Evolutionary conservation across 2,888 invertebrate species (phyloP).

Genomic region (Lumbricus terrestris): DNA sequence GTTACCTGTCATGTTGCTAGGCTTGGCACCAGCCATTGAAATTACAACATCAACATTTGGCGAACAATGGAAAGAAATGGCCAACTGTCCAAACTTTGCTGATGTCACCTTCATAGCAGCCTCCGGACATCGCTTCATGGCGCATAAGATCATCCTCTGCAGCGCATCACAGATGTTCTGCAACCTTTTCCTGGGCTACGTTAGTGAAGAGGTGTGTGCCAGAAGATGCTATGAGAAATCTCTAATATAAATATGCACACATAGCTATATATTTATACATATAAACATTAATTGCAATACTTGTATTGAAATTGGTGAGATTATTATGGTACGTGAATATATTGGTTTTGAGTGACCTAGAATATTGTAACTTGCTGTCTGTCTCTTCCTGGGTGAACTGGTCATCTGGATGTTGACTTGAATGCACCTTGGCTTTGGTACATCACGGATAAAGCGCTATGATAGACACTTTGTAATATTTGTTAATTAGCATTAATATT

Average conservation of each 20-base stretch:
- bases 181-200: conserved; percentile 41
- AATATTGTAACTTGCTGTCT: no score
- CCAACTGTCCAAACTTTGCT: conserved; percentile 45
- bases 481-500: background rate
- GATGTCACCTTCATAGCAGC: conserved; percentile 48
- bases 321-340: background rate
- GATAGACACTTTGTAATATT: no score
- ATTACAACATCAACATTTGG: conserved; percentile 49
- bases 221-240: background rate
- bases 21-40: conserved; percentile 50
- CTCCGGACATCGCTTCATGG: conserved; percentile 43
- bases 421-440: no score
- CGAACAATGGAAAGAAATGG: conserved; percentile 46
- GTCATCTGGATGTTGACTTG: no score
- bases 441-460: no score
- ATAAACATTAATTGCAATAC: background rate
- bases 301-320: background rate
- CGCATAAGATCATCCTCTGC: conserved; percentile 47
- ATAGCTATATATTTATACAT: no score
- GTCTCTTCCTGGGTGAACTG: no score
- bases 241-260: background rate
- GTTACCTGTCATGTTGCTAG: conserved; percentile 36
- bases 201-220: conserved; percentile 36
- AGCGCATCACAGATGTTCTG: conserved; percentile 49
- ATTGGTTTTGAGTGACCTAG: no score